A percentile compares a stretch with the other conserved stretches of the same genome.
These are phyloP conservation scores for Cavia aperea DNA, from an alignment of 2,113 vertebrate genomes.

Conservation along the genomic window DNA sequence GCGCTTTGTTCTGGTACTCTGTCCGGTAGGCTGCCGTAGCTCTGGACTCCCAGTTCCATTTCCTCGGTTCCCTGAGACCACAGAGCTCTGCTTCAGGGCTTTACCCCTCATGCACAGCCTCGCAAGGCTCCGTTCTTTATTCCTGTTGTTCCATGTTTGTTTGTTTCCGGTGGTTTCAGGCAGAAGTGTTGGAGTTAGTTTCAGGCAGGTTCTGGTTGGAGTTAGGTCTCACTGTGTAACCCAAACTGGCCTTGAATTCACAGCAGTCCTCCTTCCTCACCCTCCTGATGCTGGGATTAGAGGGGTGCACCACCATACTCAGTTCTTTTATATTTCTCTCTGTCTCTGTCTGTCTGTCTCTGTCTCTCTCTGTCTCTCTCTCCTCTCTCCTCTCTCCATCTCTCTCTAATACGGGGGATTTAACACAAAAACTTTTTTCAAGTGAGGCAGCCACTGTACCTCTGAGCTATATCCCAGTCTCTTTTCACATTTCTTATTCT, in stretches of 20 bases:
- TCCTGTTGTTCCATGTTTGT: background rate
- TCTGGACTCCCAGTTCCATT: background rate
- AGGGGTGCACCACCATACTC: background rate
- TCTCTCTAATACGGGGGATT: background rate
- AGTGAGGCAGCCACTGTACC: background rate
- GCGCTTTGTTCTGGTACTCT: background rate
- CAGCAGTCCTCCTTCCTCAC: background rate
- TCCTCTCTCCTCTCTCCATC: background rate
- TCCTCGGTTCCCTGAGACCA: background rate
- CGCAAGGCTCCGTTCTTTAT: background rate
- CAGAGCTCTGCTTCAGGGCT: background rate
- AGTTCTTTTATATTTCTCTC: background rate
- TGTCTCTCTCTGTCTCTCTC: background rate
- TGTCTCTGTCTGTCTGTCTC: background rate
- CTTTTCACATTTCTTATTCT: background rate
- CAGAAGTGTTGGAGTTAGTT: background rate
- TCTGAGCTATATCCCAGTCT: background rate
- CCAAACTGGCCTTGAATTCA: background rate
- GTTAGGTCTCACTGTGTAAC: background rate
- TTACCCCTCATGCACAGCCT: background rate
- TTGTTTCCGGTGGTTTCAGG: background rate
- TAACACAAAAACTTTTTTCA: background rate
- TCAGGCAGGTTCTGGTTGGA: background rate
- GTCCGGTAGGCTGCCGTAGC: background rate
- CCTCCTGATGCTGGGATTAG: background rate